These are phyloP conservation scores for Apistogramma diplotaenia DNA, from an alignment of 2,113 vertebrate species.

Conservation along the genomic window DNA sequence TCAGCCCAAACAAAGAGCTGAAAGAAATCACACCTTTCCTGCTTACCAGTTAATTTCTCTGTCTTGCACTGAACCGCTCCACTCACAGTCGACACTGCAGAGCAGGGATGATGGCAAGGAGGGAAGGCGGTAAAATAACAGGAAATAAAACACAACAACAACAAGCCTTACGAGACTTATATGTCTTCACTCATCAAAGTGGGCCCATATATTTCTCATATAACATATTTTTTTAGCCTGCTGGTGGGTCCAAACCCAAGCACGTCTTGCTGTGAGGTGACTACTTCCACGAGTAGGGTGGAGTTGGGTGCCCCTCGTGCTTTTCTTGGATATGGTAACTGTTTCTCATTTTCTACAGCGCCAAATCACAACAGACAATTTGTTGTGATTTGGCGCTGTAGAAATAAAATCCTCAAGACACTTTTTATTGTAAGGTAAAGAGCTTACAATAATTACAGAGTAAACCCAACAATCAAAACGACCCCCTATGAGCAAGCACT, in stretches of 20 bases:
- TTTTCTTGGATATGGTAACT: too few species aligned
- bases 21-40: constrained; percentile 1
- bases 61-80: constrained; percentile 67
- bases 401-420: too few species aligned
- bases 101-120: background rate
- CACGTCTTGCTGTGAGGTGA: background rate
- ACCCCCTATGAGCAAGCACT: too few species aligned
- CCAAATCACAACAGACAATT: too few species aligned
- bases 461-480: too few species aligned
- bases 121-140: background rate
- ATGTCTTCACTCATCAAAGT: background rate
- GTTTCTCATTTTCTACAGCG: too few species aligned
- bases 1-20: background rate
- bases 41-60: constrained; percentile 78
- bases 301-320: too few species aligned
- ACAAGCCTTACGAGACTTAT: background rate
- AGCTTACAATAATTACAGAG: too few species aligned
- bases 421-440: too few species aligned
- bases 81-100: constrained; percentile 69
- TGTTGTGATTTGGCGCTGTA: too few species aligned
- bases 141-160: background rate
- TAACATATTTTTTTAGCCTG: background rate
- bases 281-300: background rate
- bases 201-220: background rate
- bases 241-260: background rate